Evolutionary conservation across 2,797 vertebrate species (phyloP).

Genomic region (Sciurus vulgaris): DNA sequence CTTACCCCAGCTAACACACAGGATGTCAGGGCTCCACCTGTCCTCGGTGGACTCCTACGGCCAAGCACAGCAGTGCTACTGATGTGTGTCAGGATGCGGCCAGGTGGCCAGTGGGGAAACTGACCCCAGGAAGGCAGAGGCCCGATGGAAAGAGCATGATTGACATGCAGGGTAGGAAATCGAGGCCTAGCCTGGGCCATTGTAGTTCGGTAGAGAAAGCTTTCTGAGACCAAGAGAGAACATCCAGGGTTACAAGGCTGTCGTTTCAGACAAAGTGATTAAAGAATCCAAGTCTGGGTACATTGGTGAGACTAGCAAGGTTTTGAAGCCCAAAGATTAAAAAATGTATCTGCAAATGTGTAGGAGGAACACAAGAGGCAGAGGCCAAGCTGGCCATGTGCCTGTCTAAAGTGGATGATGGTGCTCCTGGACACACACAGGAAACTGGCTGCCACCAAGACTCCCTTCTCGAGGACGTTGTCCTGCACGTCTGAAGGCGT

Average conservation of each 20-base stretch:
- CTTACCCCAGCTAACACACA: fast-evolving
- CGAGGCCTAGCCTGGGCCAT: no score
- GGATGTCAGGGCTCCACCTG: fast-evolving
- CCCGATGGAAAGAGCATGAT: fast-evolving
- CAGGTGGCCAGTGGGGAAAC: no score
- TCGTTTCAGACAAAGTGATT: background rate
- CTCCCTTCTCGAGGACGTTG: fast-evolving
- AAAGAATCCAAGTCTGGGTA: no score
- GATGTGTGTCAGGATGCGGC: fast-evolving
- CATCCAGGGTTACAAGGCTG: fast-evolving
- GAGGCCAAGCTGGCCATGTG: no score
- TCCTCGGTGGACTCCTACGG: fast-evolving
- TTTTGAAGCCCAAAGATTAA: background rate
- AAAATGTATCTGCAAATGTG: background rate
- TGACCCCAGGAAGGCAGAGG: background rate
- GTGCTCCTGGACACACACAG: fast-evolving
- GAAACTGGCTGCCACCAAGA: fast-evolving
- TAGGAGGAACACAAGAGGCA: background rate
- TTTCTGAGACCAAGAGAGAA: no score
- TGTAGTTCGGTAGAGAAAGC: background rate
- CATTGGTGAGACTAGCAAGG: fast-evolving
- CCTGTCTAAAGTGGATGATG: fast-evolving
- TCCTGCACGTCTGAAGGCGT: background rate
- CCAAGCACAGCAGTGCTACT: background rate
- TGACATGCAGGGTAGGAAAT: background rate